These are phyloP conservation scores for Platycheirus albimanus DNA, from an alignment of 2,888 invertebrate genomes.

Conservation along the genomic window DNA sequence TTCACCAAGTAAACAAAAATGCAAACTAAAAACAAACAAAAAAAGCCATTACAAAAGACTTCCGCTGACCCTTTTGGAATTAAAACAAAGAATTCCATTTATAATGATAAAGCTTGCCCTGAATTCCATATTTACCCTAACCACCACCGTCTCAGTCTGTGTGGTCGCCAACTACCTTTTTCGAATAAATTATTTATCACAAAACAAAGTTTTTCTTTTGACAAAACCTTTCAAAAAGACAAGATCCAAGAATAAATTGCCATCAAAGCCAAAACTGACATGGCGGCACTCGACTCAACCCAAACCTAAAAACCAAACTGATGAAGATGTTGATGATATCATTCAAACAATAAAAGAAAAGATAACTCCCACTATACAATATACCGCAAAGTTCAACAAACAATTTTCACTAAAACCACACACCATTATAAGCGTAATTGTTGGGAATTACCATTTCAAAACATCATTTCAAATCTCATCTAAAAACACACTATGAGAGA, in stretches of 20 bases:
- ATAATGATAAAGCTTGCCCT: too few relatives aligned
- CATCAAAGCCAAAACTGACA: too few relatives aligned
- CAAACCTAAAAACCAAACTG: too few relatives aligned
- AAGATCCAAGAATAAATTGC: constrained; percentile 3
- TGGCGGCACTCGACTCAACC: too few relatives aligned
- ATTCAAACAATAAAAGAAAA: constrained; percentile 43
- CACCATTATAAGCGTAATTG: constrained; percentile 66
- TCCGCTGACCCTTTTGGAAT: too few relatives aligned
- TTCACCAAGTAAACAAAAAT: too few relatives aligned
- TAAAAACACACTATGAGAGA: constrained; percentile 36
- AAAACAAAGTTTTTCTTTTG: not conserved
- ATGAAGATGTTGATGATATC: constrained; percentile 49
- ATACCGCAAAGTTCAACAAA: not conserved
- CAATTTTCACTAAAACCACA: constrained; percentile 29
- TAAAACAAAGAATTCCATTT: too few relatives aligned
- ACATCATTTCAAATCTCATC: constrained; percentile 46
- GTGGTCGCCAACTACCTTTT: too few relatives aligned
- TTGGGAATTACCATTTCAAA: constrained; percentile 70
- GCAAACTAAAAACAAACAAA: too few relatives aligned
- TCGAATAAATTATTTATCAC: not conserved
- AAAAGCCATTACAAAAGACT: too few relatives aligned
- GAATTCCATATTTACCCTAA: too few relatives aligned
- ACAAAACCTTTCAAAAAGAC: not conserved
- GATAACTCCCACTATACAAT: constrained; percentile 32
- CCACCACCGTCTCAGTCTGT: too few relatives aligned